Evolutionary conservation across 1,140 invertebrate species (phyloP).

Genomic region (Melitaea cinxia): DNA sequence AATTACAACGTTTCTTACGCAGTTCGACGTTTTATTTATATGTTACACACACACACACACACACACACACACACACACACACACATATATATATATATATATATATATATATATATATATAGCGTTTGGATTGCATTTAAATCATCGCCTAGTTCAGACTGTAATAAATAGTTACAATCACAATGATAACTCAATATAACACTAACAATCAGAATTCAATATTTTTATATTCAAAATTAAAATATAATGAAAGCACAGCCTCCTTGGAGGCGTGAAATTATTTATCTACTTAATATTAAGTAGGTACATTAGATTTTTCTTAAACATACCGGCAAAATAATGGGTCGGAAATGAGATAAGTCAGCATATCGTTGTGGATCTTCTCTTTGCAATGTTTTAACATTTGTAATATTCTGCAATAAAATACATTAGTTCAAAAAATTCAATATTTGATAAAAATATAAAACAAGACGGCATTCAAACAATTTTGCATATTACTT

Average conservation of each 20-base stretch:
- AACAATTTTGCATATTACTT: constrained; percentile 38
- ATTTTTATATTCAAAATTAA: too few relatives aligned
- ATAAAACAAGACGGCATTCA: constrained; percentile 24
- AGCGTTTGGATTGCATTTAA: too few relatives aligned
- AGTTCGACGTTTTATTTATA: constrained; percentile 22
- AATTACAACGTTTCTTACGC: constrained; percentile 19
- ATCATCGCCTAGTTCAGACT: too few relatives aligned
- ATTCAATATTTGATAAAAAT: constrained; percentile 25
- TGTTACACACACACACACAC: too few relatives aligned
- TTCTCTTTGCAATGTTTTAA: constrained; percentile 61
- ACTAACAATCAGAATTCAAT: too few relatives aligned
- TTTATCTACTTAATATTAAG: background rate
- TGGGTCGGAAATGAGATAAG: constrained; percentile 45
- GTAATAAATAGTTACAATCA: too few relatives aligned
- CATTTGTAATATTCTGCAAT: constrained; percentile 55
- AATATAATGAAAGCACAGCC: too few relatives aligned
- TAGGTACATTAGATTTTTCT: background rate
- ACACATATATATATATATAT: too few relatives aligned
- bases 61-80: too few relatives aligned
- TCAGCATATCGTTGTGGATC: constrained; percentile 47
- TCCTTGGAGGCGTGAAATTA: too few relatives aligned
- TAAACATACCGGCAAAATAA: constrained; percentile 57
- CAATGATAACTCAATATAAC: too few relatives aligned
- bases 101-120: too few relatives aligned
- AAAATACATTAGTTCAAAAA: background rate